Percentiles rank a stretch among this genome's conserved stretches.
Evolutionary conservation across 2,113 vertebrate species (phyloP).

Genomic region (Chiloscyllium plagiosum): DNA sequence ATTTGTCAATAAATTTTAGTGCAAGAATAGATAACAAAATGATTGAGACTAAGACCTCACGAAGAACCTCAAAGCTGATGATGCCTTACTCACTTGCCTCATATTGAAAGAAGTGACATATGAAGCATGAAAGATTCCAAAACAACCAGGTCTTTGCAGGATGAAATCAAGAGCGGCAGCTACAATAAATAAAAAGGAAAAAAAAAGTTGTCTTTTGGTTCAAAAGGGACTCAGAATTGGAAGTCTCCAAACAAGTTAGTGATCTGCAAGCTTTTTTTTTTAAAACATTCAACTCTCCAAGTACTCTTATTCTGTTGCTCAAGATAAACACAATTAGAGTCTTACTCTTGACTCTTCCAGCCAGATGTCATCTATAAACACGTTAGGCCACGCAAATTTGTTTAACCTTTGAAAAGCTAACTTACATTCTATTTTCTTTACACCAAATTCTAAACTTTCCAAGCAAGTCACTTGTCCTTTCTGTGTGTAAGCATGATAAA

Average conservation of each 20-base stretch:
- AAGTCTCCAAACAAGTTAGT: neutral
- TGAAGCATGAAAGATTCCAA: neutral
- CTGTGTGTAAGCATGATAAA: neutral
- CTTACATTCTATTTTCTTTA: neutral
- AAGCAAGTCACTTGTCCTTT: neutral
- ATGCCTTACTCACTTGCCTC: neutral
- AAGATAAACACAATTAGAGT: neutral
- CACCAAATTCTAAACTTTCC: neutral
- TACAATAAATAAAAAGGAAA: neutral
- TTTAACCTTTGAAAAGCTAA: neutral
- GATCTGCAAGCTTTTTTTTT: neutral
- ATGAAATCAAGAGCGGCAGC: neutral
- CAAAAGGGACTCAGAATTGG: neutral
- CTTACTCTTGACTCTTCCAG: neutral
- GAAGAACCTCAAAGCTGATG: neutral
- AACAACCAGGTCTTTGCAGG: neutral
- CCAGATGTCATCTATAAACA: slow-evolving; percentile 4
- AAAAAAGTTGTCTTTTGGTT: neutral
- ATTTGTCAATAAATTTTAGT: neutral
- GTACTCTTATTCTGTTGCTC: neutral
- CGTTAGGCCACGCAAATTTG: neutral
- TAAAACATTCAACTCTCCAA: neutral
- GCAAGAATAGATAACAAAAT: neutral
- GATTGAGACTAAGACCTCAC: neutral
- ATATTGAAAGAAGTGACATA: neutral